Evolutionary conservation across 2,888 invertebrate genomes (phyloP).

Genomic region (Tigriopus californicus): DNA sequence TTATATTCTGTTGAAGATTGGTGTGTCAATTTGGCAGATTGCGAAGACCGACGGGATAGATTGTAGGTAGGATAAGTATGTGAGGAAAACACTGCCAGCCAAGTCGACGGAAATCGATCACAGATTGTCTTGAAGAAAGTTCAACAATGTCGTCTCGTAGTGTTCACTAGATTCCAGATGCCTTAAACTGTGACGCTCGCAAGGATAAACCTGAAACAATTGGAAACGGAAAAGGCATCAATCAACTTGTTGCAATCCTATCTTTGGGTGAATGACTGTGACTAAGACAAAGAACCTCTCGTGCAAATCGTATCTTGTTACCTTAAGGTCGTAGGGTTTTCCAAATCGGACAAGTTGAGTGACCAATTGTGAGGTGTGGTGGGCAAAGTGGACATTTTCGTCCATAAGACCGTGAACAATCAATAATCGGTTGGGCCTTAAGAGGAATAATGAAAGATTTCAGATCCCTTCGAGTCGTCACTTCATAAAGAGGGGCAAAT

Average conservation of each 20-base stretch:
- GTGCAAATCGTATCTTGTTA: constrained; percentile 22
- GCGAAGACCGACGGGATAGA: too few species aligned
- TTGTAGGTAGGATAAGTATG: too few species aligned
- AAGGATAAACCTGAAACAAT: constrained; percentile 56
- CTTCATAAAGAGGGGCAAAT: constrained; percentile 4
- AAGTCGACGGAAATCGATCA: constrained; percentile 24
- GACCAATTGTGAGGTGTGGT: constrained; percentile 74
- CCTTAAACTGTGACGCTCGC: constrained; percentile 84
- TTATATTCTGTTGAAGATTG: not conserved
- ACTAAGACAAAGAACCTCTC: too few species aligned
- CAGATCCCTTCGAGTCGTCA: not conserved
- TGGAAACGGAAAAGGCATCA: too few species aligned
- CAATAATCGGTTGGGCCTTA: constrained; percentile 63
- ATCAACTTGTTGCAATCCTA: too few species aligned
- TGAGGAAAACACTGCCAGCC: too few species aligned
- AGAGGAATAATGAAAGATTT: constrained; percentile 20
- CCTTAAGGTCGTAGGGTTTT: constrained; percentile 83
- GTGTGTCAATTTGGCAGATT: not conserved
- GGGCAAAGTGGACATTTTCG: constrained; percentile 92
- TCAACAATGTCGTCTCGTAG: constrained; percentile 81
- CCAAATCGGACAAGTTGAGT: constrained; percentile 76
- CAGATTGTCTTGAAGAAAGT: constrained; percentile 67
- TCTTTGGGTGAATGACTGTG: too few species aligned
- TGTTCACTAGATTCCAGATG: constrained; percentile 86
- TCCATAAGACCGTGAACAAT: constrained; percentile 95